These are phyloP conservation scores for Caenorhabditis zanzibari DNA, from an alignment of 2,888 invertebrate species.

Conservation along the genomic window DNA sequence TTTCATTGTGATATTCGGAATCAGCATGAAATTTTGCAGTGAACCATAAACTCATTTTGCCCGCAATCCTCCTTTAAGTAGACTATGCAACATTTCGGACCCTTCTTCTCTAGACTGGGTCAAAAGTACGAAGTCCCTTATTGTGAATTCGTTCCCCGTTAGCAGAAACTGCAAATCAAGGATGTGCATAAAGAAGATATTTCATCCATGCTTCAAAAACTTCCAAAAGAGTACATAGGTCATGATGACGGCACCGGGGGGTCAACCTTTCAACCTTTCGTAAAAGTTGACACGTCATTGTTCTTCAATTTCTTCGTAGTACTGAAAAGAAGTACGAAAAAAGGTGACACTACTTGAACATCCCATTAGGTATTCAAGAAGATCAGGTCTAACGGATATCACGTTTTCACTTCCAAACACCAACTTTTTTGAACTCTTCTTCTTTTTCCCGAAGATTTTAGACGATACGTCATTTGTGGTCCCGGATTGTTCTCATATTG, in stretches of 20 bases:
- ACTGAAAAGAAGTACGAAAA: slow-evolving; percentile 31
- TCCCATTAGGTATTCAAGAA: slow-evolving; percentile 50
- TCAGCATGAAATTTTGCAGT: too few relatives aligned
- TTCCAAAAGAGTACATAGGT: slow-evolving; percentile 59
- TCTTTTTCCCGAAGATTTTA: not conserved
- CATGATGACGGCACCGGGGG: slow-evolving; percentile 31
- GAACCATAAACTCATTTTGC: too few relatives aligned
- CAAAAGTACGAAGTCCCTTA: slow-evolving; percentile 47
- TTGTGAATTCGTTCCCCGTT: slow-evolving; percentile 51
- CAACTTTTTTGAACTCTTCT: slow-evolving; percentile 3
- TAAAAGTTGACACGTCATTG: slow-evolving; percentile 43
- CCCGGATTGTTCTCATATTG: slow-evolving; percentile 31
- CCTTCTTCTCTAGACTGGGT: slow-evolving; percentile 8
- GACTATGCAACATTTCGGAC: not conserved
- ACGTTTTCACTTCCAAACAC: slow-evolving; percentile 36
- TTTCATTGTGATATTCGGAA: too few relatives aligned
- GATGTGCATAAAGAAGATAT: slow-evolving; percentile 52
- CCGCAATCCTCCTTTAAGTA: too few relatives aligned
- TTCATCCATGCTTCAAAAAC: slow-evolving; percentile 57
- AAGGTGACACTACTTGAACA: slow-evolving; percentile 41
- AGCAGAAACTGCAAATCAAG: slow-evolving; percentile 33
- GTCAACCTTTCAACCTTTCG: slow-evolving; percentile 48
- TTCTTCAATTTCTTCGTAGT: slow-evolving; percentile 14
- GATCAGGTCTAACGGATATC: slow-evolving; percentile 39
- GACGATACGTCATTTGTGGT: slow-evolving; percentile 29